Conservation (phyloP, 2,113 vertebrate genomes). For the Petromus typicus region DNA sequence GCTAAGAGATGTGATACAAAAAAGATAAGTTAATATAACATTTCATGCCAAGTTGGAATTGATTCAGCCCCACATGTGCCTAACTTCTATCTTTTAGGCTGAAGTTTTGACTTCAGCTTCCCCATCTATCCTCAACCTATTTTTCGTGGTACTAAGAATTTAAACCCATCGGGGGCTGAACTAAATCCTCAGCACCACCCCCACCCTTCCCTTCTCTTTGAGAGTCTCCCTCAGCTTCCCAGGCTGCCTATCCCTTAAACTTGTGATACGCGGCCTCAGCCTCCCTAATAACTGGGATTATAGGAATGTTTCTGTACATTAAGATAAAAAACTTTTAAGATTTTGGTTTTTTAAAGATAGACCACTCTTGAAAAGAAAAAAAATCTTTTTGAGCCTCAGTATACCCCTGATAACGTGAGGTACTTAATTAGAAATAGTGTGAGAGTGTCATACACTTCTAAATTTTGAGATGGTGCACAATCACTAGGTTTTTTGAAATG, state of each 20-base stretch:
- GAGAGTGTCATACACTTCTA: not conserved
- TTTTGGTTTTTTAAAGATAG: not conserved
- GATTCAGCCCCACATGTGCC: not conserved
- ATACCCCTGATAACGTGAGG: not conserved
- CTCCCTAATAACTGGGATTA: not conserved
- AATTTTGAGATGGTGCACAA: conserved; percentile 14
- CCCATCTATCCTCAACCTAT: not conserved
- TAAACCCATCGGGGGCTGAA: not conserved
- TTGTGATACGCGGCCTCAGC: not conserved
- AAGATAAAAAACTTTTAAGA: not conserved
- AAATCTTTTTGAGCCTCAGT: conserved; percentile 39
- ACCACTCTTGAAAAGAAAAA: not conserved
- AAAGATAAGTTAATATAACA: not conserved
- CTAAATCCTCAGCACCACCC: not conserved
- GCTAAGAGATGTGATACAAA: not conserved
- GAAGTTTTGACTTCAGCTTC: not conserved
- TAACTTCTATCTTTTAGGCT: not conserved
- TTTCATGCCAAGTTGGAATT: conserved; percentile 13
- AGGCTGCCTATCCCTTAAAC: not conserved
- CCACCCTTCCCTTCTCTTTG: too few relatives aligned
- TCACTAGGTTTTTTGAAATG: conserved; percentile 40
- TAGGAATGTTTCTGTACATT: not conserved
- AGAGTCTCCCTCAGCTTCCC: not conserved
- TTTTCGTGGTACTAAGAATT: not conserved
- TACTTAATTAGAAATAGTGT: conserved; percentile 2